These are phyloP conservation scores for Drosophila nigricruria DNA, from an alignment of 2,888 invertebrate genomes.

Conservation along the genomic window DNA sequence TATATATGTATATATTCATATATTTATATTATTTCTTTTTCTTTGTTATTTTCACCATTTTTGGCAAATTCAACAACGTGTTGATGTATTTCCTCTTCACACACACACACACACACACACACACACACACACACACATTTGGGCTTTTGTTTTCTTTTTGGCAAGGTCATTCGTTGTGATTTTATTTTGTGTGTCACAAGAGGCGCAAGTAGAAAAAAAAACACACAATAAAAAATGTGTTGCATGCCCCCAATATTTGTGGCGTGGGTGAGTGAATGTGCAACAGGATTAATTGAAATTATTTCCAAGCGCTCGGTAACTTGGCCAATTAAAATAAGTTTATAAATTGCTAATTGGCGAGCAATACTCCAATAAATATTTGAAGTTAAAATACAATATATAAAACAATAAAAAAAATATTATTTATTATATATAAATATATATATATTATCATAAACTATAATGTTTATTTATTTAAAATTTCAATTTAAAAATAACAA, in stretches of 20 bases:
- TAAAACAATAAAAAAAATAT: not conserved
- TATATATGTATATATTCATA: constrained; percentile 4
- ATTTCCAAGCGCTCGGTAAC: not conserved
- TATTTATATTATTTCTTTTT: constrained; percentile 18
- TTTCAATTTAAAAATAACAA: no score
- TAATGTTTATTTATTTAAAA: no score
- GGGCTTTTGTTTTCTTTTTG: constrained; percentile 66
- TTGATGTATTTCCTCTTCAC: constrained; percentile 59
- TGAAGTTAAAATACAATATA: not conserved
- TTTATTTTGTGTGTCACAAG: constrained; percentile 78
- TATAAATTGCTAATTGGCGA: no score
- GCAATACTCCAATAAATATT: not conserved
- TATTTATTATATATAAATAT: no score
- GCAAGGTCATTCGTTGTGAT: constrained; percentile 83
- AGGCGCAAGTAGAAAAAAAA: not conserved
- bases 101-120: constrained; percentile 10
- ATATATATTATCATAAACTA: no score
- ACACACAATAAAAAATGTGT: constrained; percentile 2
- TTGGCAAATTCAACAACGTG: constrained; percentile 57
- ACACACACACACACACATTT: constrained; percentile 37
- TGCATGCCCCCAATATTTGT: constrained; percentile 5
- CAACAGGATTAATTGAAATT: constrained; percentile 10
- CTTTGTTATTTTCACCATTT: constrained; percentile 28
- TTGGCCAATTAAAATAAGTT: not conserved
- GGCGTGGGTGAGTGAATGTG: not conserved